Evolutionary conservation across 1,140 invertebrate genomes (phyloP), one percentile per base, ranked within the genome.

Genomic region (Drosophila novamexicana): DNA sequence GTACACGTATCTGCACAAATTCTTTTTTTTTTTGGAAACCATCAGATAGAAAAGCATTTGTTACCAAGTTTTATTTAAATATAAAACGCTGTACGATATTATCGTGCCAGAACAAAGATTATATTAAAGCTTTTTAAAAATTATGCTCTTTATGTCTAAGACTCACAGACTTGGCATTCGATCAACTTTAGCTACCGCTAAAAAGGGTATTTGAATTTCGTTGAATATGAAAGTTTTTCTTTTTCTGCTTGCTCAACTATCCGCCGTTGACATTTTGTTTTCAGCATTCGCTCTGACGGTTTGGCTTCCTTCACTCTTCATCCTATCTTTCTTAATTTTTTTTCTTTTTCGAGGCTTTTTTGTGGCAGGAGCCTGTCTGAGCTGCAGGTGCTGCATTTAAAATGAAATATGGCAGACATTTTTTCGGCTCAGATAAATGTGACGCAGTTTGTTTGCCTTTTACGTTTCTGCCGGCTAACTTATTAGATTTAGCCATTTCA

Each of bases 351-450:
- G 45, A 53, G 53, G 52, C 52, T 45, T 18, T 45, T 57, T 58
- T 37, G 42, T 34, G 39, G 36, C 18, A 37, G 56, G 39, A 52
- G 64, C 40, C 44, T 54, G 65, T 56, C 69, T 63, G 71, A 65
- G 83, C 77, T 88, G 84, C 84, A 88, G 84, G 84, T 89, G 85
- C 84, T 88, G 83, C 76, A 89, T 80, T 80, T 80, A 77, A 83
- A 89, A 88, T 89, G 83, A 82, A 88, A 88, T 88, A 88, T 88
- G 83, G 83, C 79, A 88, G 79, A 65, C 83, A 83, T 83, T 86
- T 86, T 89, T 80, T 79, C 80, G 83, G 79, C 71, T 75, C 66
- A 88, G 77, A 83, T 88, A 83, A 80, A 79, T 79, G 77, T 76
- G 79, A 44, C 68, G 54, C 76, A 79, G 79, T 86, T 86, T 77